Percentiles rank a stretch among this genome's conserved stretches.
Evolutionary conservation across 2,113 vertebrate genomes (phyloP).

Genomic region (Indicator indicator): DNA sequence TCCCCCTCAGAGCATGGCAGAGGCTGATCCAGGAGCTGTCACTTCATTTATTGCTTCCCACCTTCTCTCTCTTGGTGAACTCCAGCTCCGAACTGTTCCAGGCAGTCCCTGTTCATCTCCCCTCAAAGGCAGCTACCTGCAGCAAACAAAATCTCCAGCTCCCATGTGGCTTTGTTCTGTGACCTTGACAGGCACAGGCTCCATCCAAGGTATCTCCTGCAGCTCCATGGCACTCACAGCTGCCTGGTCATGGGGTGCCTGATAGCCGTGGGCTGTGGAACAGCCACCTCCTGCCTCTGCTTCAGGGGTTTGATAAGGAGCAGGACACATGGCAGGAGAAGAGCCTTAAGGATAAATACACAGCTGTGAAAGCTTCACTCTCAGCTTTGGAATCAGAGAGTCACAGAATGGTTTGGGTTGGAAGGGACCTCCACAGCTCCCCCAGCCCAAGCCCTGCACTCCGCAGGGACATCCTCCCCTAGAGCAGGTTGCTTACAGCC

Average conservation of each 20-base stretch:
- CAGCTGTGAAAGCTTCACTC: background rate
- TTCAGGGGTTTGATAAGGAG: conserved; percentile 29
- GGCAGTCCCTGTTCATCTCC: fast-evolving
- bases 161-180: fast-evolving
- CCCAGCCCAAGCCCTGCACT: no score
- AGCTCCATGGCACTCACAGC: background rate
- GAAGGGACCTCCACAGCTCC: no score
- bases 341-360: background rate
- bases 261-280: conserved; percentile 13
- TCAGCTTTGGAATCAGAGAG: background rate
- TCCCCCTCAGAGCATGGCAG: background rate
- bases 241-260: background rate
- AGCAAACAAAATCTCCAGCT: background rate
- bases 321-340: background rate
- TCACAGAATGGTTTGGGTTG: no score
- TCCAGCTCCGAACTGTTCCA: background rate
- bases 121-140: background rate
- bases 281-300: background rate
- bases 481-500: no score
- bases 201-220: background rate
- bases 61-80: background rate
- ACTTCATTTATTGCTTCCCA: conserved; percentile 6
- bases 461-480: no score
- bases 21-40: background rate
- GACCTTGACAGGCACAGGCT: conserved; percentile 52